Conservation (phyloP, 2,113 vertebrate species). For the Laticauda colubrina region DNA sequence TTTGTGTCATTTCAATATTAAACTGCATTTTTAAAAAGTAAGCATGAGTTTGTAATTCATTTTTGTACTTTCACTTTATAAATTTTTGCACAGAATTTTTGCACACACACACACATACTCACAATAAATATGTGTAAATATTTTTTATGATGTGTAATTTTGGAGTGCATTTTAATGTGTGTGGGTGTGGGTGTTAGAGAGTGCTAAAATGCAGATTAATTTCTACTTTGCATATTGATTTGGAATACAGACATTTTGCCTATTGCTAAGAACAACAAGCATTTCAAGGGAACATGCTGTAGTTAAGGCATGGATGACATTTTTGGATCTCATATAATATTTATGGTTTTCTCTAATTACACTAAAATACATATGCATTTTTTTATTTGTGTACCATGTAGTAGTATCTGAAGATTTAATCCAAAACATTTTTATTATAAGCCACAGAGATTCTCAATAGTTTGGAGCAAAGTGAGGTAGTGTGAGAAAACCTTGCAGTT, state of each 20-base stretch:
- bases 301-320: not conserved
- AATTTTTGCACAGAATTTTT: not conserved
- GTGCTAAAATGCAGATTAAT: not conserved
- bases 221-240: not conserved
- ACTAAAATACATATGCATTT: not conserved
- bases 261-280: not conserved
- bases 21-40: not conserved
- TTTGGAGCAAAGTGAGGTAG: not conserved
- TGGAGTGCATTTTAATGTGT: not conserved
- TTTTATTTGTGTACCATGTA: not conserved
- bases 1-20: not conserved
- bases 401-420: conserved; percentile 7
- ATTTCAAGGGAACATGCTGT: not conserved
- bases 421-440: conserved; percentile 9
- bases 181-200: not conserved
- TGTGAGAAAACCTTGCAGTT: not conserved
- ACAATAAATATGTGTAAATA: not conserved
- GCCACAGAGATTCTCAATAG: not conserved
- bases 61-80: not conserved
- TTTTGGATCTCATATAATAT: not conserved
- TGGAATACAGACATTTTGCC: not conserved
- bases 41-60: not conserved
- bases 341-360: not conserved
- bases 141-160: not conserved
- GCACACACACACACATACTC: too few relatives aligned